Conservation (phyloP, 2,888 invertebrate genomes). For the Perdita meconis region DNA sequence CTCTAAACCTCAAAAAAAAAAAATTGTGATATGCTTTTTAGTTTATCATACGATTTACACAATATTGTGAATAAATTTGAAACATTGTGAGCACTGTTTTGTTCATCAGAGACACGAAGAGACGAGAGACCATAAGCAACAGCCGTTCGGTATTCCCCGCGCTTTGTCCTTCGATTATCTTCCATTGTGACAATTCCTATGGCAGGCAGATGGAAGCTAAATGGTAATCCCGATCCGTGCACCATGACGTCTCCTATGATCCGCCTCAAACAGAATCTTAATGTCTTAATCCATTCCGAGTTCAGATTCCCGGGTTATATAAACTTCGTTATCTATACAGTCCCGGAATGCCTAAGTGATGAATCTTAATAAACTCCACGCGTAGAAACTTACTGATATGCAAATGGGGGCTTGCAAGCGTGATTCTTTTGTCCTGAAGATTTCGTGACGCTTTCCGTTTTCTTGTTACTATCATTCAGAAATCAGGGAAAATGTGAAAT, state of each 20-base stretch:
- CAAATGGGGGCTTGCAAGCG: no score
- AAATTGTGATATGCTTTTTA: no score
- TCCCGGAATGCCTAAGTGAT: neutral
- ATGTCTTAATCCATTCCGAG: slow-evolving; percentile 50
- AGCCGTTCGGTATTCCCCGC: slow-evolving; percentile 5
- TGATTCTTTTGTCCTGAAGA: no score
- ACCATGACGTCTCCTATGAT: slow-evolving; percentile 15
- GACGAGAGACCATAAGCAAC: slow-evolving; percentile 1
- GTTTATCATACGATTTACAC: no score
- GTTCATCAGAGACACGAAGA: no score
- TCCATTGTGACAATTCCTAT: slow-evolving; percentile 35
- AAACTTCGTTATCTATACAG: slow-evolving; percentile 29
- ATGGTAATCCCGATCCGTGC: slow-evolving; percentile 22
- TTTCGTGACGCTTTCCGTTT: no score
- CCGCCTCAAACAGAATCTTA: slow-evolving; percentile 53
- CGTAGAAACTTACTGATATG: neutral
- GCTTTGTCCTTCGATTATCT: slow-evolving; percentile 47
- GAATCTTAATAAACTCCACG: neutral
- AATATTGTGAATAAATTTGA: no score
- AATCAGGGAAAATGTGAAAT: neutral
- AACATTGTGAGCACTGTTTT: no score
- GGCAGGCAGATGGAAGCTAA: slow-evolving; percentile 38
- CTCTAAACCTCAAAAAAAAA: no score
- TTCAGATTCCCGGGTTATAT: slow-evolving; percentile 34
- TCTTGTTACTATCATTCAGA: neutral